Conservation (phyloP, 1,140 invertebrate genomes). For the Uloborus diversus region DNA sequence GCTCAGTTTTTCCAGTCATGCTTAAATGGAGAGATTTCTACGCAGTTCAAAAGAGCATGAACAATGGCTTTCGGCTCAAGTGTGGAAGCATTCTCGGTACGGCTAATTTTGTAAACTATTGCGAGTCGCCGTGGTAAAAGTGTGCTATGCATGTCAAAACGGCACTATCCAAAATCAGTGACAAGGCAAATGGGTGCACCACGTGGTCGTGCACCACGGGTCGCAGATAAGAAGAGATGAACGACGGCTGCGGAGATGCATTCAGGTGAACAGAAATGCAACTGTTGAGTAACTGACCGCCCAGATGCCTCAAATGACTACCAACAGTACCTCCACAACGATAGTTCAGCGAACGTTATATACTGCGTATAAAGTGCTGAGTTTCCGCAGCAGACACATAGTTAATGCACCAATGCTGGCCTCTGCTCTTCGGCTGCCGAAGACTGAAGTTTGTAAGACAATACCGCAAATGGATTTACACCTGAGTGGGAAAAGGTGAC, state of each 20-base stretch:
- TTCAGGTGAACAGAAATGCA: conserved; percentile 2
- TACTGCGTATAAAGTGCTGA: neutral
- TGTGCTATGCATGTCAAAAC: neutral
- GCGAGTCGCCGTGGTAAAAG: neutral
- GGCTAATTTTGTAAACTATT: neutral
- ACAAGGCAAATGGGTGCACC: neutral
- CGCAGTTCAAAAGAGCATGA: neutral
- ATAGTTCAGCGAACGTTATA: conserved; percentile 3
- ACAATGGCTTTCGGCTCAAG: too few species aligned
- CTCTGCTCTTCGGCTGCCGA: neutral
- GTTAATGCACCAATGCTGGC: neutral
- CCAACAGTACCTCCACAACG: neutral
- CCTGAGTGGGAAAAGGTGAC: neutral
- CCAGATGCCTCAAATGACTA: neutral
- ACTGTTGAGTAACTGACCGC: neutral
- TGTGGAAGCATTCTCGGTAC: too few species aligned
- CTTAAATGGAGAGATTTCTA: neutral
- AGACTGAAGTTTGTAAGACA: neutral
- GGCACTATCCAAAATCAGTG: neutral
- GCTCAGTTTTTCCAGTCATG: neutral
- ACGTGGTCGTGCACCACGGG: neutral
- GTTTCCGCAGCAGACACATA: neutral
- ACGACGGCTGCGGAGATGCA: neutral
- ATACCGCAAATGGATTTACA: neutral
- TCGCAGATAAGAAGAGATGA: neutral